These are phyloP conservation scores for Tinea trinotella DNA, from an alignment of 2,888 invertebrate species.

Conservation along the genomic window DNA sequence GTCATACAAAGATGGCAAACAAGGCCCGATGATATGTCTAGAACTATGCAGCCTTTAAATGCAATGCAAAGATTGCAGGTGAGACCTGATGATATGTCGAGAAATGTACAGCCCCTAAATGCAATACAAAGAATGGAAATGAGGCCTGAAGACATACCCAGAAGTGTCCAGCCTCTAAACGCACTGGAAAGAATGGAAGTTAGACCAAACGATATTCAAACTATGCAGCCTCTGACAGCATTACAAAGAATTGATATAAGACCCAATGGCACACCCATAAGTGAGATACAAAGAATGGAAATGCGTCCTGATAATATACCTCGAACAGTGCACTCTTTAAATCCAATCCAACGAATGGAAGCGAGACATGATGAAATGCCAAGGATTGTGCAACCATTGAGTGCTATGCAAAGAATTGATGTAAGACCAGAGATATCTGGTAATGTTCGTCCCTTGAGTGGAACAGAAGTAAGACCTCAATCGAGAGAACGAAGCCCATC, in stretches of 20 bases:
- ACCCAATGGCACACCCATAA: background rate
- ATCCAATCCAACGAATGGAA: slow-evolving; percentile 6
- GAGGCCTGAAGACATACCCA: background rate
- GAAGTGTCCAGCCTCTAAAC: background rate
- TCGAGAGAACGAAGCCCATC: background rate
- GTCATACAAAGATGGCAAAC: background rate
- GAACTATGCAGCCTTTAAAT: background rate
- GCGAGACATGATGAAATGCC: background rate
- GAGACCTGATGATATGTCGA: background rate
- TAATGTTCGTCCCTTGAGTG: background rate
- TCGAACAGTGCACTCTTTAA: slow-evolving; percentile 1
- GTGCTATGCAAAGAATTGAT: background rate
- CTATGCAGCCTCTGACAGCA: background rate
- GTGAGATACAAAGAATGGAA: background rate
- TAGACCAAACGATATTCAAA: background rate
- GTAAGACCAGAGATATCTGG: background rate
- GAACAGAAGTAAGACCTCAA: background rate
- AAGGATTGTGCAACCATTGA: background rate
- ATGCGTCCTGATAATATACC: background rate
- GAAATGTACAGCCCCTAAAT: background rate
- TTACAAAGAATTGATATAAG: background rate
- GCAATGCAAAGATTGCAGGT: background rate
- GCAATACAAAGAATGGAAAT: background rate
- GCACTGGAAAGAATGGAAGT: background rate
- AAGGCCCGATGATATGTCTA: background rate